Evolutionary conservation across 2,113 vertebrate genomes (phyloP).

Genomic region (Melospiza melodia): DNA sequence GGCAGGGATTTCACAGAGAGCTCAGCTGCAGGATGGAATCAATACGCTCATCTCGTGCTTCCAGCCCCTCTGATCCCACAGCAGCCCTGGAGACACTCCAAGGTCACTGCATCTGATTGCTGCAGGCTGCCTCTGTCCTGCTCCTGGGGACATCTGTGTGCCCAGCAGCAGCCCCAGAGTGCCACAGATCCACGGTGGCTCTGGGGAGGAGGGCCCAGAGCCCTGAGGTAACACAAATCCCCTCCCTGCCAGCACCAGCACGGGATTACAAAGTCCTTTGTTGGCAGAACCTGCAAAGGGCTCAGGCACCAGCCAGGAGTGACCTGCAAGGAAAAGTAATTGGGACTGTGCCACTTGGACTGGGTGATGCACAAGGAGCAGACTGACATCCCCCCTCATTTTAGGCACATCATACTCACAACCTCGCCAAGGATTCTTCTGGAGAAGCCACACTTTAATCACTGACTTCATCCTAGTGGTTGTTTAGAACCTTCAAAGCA

Average conservation of each 20-base stretch:
- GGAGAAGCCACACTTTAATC: not conserved
- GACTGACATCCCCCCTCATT: no score
- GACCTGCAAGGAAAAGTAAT: not conserved
- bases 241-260: not conserved
- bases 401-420: no score
- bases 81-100: not conserved
- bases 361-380: rapidly evolving
- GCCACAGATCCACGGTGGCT: not conserved
- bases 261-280: not conserved
- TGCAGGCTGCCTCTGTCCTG: not conserved
- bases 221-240: not conserved
- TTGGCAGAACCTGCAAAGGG: not conserved
- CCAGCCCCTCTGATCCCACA: not conserved
- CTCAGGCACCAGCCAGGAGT: not conserved
- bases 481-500: not conserved
- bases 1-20: not conserved
- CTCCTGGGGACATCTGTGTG: not conserved
- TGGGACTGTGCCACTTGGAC: not conserved
- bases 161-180: not conserved
- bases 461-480: rapidly evolving
- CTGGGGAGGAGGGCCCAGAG: not conserved
- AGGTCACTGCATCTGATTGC: not conserved
- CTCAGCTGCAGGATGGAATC: not conserved
- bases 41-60: not conserved
- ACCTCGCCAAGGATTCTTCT: not conserved